Evolutionary conservation across 2,888 invertebrate genomes (phyloP).

Genomic region (Myopa testacea): DNA sequence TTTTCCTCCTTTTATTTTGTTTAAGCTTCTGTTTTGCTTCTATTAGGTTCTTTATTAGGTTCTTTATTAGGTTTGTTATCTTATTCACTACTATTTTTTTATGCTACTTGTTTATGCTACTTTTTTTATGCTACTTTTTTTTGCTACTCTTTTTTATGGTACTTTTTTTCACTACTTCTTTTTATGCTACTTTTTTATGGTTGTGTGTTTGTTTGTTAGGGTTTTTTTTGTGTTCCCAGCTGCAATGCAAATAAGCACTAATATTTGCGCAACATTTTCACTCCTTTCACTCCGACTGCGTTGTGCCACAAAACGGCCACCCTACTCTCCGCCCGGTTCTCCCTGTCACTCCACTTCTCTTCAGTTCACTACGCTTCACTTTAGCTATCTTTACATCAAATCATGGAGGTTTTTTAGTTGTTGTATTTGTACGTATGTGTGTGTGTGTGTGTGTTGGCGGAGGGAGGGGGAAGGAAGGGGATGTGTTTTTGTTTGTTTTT

Average conservation of each 20-base stretch:
- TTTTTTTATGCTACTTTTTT: conserved; percentile 6
- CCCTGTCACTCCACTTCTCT: not conserved
- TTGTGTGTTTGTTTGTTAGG: conserved; percentile 42
- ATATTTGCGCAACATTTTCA: conserved; percentile 28
- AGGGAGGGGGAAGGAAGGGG: too few relatives aligned
- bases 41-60: not conserved
- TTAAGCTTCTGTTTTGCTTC: conserved; percentile 1
- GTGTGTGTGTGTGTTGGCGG: not conserved
- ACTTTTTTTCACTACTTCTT: conserved; percentile 25
- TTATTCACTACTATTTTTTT: not conserved
- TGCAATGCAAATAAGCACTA: conserved; percentile 24
- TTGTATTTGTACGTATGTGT: too few relatives aligned
- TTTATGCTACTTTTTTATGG: conserved; percentile 23
- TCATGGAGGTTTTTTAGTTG: too few relatives aligned
- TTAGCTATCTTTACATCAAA: not conserved
- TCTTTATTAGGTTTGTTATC: not conserved
- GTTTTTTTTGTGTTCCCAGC: not conserved
- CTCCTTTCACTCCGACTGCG: not conserved
- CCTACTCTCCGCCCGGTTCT: not conserved
- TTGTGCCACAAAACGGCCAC: not conserved
- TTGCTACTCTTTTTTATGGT: conserved; percentile 14
- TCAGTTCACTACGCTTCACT: not conserved
- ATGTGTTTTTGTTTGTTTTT: not conserved
- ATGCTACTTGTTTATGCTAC: conserved; percentile 16
- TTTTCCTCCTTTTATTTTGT: not conserved